phyloP scores from a whole-genome alignment of 2,797 vertebrate species.

The Philypnodon macrostomus region DNA sequence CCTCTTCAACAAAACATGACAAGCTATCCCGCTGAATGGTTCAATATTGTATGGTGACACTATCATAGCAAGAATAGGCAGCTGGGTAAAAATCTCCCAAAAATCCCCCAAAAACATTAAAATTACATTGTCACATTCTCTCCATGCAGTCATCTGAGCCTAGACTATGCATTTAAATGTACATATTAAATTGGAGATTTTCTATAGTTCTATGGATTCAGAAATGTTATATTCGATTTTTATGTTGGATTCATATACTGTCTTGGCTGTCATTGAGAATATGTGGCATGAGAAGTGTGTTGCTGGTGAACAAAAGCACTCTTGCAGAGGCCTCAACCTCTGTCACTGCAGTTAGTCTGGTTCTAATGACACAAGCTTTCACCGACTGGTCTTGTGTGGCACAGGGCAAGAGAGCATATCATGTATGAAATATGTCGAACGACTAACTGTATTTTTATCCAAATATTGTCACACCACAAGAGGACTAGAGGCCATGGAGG shows the following conservation, averaged over 20 bases:
- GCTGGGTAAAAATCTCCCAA: slow-evolving; percentile 23
- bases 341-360: not conserved
- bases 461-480: too few relatives aligned
- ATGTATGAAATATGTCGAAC: too few relatives aligned
- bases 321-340: not conserved
- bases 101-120: slow-evolving; percentile 41
- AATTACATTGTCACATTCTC: slow-evolving; percentile 34
- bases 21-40: slow-evolving; percentile 40
- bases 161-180: slow-evolving; percentile 2
- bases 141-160: slow-evolving; percentile 12
- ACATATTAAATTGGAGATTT: slow-evolving; percentile 14
- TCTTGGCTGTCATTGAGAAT: not conserved
- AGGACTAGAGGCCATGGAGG: too few relatives aligned
- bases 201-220: slow-evolving; percentile 3
- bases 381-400: not conserved
- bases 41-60: slow-evolving; percentile 56
- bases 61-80: slow-evolving; percentile 31
- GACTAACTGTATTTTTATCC: too few relatives aligned
- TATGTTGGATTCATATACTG: not conserved
- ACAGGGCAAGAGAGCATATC: not conserved
- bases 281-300: not conserved
- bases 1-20: slow-evolving; percentile 48
- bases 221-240: slow-evolving; percentile 2
- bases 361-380: not conserved
- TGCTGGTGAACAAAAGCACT: slow-evolving; percentile 1